Base-by-base conservation (phyloP, 2,113 vertebrate species). In the Gymnogyps californianus region DNA sequence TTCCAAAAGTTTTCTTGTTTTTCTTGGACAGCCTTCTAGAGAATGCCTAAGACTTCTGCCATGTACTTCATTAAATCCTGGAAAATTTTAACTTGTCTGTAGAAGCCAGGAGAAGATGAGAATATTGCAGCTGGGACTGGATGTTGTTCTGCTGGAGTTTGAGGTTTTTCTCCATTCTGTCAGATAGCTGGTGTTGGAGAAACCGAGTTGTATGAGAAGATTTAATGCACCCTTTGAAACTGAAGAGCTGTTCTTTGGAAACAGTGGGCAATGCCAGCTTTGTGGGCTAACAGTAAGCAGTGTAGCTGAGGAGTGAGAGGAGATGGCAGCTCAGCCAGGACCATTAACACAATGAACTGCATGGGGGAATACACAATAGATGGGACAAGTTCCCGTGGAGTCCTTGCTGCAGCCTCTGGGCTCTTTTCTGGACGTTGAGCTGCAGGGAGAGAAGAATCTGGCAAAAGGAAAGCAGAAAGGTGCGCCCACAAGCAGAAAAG, bases 41-140 rank as follows among this genome's bases (percentile, higher is more conserved):
- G 90, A 83, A 91, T 93, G 75, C 75, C 84, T 93, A 42, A 95
- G 66, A 91, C 40, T 93, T 91, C 87, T 96, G 84, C 96, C 93
- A 90, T 85, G 77, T 76, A 83, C 58, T 93, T 95, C 88, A 86
- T 75, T 83, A 96, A 93, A 95, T 88, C 42, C 83, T 96, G 93
- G 97, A 94, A 96, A 96, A 88, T 64, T 74, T 93, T 93, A 88
- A n/a, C 83, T 88, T 66, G n/a, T 16, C 76, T n/a, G 7, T 9
- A 44, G 83, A 81, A 94, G 90, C 93, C 95, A 96, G 92, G 67
- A 93, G 96, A 93, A 93, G 79, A 95, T 92, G 85, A 96, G 92
- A 32, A 72, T 80, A 69, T 26, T 90, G 78, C 93, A 94, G 75
- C 84, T 96, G 78, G 42, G 66, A 29, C 44, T 83, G 44, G 31